phyloP scores from a whole-genome alignment of 2,888 invertebrate genomes.

The Athalia rosae region DNA sequence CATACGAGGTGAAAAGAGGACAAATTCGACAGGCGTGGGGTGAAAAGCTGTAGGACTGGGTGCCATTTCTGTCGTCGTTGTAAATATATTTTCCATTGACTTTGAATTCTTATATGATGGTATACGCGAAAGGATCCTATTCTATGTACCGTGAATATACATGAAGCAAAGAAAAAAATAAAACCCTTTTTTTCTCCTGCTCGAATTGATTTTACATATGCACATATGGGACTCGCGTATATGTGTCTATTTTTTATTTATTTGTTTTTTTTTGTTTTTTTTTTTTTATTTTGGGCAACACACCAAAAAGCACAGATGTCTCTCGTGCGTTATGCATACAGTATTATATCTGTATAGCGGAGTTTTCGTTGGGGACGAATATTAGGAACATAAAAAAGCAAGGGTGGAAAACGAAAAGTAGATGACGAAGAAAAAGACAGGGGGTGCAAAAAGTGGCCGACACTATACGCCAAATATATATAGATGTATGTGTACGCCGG shows the following conservation, averaged over 20 bases:
- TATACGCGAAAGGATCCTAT: not conserved
- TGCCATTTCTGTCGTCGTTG: conserved; percentile 3
- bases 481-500: not conserved
- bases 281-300: not conserved
- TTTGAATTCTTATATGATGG: conserved; percentile 1
- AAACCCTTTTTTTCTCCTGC: too few relatives aligned
- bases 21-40: too few relatives aligned
- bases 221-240: not conserved
- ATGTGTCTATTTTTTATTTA: not conserved
- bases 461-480: not conserved
- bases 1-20: too few relatives aligned
- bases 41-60: not conserved
- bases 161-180: too few relatives aligned
- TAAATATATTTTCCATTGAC: conserved; percentile 22
- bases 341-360: not conserved
- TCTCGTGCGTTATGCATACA: not conserved
- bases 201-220: too few relatives aligned
- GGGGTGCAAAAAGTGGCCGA: not conserved
- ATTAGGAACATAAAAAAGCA: not conserved
- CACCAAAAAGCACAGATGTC: too few relatives aligned
- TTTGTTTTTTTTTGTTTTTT: not conserved
- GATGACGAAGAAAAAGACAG: not conserved
- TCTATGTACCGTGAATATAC: not conserved
- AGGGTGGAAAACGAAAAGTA: not conserved
- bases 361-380: not conserved